Base-by-base conservation (phyloP, 2,113 vertebrate species). In the Parus major region DNA sequence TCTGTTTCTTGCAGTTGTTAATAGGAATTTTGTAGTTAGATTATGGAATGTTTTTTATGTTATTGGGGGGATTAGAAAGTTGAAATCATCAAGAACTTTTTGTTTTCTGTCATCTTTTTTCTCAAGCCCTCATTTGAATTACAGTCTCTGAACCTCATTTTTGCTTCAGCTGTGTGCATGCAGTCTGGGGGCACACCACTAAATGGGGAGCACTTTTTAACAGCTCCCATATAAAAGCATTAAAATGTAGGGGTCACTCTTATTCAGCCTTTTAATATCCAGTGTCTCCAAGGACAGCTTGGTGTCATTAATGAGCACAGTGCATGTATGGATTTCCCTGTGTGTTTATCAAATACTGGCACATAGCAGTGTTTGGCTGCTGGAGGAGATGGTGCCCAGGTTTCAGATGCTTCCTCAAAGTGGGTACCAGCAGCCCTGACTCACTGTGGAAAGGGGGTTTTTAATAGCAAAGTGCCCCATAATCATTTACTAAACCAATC, bases 311-410 rank as follows among this genome's bases (percentile, higher is more conserved):
- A n/a, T 39, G 55, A 63, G 5, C 24, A 6, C 8, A 9, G 23
- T 5, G 11, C n/a, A 11, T 14, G 52, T 2, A 11, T 9, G 53
- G 4, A 56, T 64, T 70, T 10, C 29, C 23, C 6, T 2, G 0
- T 29, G 59, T 29, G 2, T n/a, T 80, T 81, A 33, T 49, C 47
- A 42, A 29, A 27, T 33, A 7, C 13, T 88, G 50, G 18, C 31
- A 57, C 36, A 9, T 1, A 14, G 28, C 5, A 11, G 3, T 41
- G 29, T 22, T 70, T 50, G 29, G 11, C 29, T 65, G 1, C 29
- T 39, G 39, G 1, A 57, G 24, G 39, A 64, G 66, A 55, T n/a
- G 19, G 23, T 69, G 44, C 64, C 27, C 33, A 42, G 20, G 9
- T 33, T 59, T 86, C 64, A 56, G 63, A 3, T 57, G 52, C 50